Base-by-base conservation (phyloP, 2,797 vertebrate genomes). In the Phataginus tricuspis region DNA sequence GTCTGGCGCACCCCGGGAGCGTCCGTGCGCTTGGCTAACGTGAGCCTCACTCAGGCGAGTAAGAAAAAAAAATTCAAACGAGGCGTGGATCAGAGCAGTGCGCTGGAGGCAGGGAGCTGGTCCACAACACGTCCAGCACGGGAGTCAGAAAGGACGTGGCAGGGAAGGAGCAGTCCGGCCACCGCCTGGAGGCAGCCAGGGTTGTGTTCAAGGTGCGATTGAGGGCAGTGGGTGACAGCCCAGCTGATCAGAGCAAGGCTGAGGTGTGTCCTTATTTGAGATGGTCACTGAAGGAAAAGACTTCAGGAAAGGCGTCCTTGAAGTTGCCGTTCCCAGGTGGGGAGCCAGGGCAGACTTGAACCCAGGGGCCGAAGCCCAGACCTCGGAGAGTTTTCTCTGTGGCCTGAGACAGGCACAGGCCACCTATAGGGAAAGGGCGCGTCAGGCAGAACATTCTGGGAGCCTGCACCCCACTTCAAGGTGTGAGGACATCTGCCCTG, bases 111-210 rank as follows among this genome's bases (percentile, higher is more conserved):
- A 7, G 39, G 42, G 15, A 3, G 14, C 13, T 16, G 25, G 4
- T 3, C 19, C 3, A 0, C 37, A 7, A 7, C 11, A 21, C 0
- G 0, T 37, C 4, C 9, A 10, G 3, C 5, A 42, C 11, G 0
- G 18, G 45, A 53, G 34, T 42, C 21, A 1, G 13, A 4, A 11
- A 53, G 31, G 59, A 14, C 19, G 2, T 14, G 9, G 14, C 2
- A 2, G 19, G 31, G 53, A 86, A 45, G 45, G 8, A 55, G 66
- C 27, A 11, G 57, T 14, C 15, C 2, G 51, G 31, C 37, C 13
- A 31, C 89, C 79, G 1, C 45, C 10, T 13, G 89, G 69, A 92
- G 83, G 84, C 57, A 57, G 57, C 86, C 42, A 0, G 66, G 64
- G 59, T 68, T 51, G 63, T 12, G 19, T 49, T 68, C 59, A 7